Conservation (phyloP, 2,888 invertebrate species). For the Mythimna pallens region DNA sequence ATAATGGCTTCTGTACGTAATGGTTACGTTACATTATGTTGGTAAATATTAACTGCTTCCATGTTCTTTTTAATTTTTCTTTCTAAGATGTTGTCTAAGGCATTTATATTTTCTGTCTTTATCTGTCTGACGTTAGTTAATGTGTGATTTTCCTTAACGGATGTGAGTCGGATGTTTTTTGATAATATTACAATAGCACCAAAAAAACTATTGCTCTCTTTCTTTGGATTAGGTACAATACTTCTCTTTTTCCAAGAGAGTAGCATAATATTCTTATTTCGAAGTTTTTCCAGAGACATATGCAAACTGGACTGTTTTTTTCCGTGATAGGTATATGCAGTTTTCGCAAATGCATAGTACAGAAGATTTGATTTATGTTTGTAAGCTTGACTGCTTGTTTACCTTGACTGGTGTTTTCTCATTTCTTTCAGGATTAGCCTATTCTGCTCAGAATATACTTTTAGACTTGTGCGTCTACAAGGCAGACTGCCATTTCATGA, state of each 20-base stretch:
- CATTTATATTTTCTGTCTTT: constrained; percentile 4
- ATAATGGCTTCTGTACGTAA: constrained; percentile 2
- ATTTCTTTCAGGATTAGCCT: neutral
- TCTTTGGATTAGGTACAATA: neutral
- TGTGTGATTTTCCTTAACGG: constrained; percentile 4
- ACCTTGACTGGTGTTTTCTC: neutral
- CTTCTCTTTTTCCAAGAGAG: neutral
- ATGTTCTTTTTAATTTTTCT: neutral
- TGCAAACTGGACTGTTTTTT: neutral
- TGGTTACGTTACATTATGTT: constrained; percentile 9
- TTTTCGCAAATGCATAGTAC: neutral
- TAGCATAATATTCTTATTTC: neutral
- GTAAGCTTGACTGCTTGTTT: neutral
- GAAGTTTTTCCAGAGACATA: neutral
- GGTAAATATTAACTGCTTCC: constrained; percentile 21
- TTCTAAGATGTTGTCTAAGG: neutral
- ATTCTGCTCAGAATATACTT: neutral
- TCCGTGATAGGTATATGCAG: neutral
- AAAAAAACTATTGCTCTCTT: neutral
- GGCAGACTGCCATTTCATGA: neutral
- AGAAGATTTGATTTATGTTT: neutral
- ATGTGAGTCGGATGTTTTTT: too few species aligned
- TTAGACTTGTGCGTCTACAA: neutral
- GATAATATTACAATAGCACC: too few species aligned
- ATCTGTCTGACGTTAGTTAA: neutral